phyloP scores from a whole-genome alignment of 2,113 vertebrate species.

The Accipiter cooperii region DNA sequence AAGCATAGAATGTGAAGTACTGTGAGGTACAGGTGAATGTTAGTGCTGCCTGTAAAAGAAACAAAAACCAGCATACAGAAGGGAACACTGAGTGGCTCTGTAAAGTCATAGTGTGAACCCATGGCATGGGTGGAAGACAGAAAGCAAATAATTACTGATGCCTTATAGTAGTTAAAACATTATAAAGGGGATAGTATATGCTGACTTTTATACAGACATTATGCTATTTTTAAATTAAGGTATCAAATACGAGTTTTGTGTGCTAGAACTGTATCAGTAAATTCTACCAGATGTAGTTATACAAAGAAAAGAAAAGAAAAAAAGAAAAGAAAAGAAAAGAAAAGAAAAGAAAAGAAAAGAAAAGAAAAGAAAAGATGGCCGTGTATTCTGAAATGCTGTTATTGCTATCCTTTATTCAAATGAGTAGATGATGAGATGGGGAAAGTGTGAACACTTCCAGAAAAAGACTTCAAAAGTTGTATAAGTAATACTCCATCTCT shows the following conservation, averaged over 20 bases:
- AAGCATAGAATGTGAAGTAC: background rate
- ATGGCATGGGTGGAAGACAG: background rate
- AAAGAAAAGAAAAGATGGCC: background rate
- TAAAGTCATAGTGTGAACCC: background rate
- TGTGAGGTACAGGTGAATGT: background rate
- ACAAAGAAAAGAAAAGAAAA: background rate
- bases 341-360: background rate
- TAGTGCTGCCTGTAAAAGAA: background rate
- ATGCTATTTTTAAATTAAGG: background rate
- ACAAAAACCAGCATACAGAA: background rate
- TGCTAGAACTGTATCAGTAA: background rate
- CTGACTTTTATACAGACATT: background rate
- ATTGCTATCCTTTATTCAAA: background rate
- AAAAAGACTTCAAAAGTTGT: constrained; percentile 1
- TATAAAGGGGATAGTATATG: background rate
- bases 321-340: too few species aligned
- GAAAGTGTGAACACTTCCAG: background rate
- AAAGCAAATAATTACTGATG: background rate
- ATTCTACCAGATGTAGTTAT: background rate
- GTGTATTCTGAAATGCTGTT: background rate
- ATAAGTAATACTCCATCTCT: background rate
- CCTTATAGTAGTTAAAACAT: background rate
- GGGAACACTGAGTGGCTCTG: background rate
- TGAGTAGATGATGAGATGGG: background rate
- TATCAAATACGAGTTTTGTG: background rate